phyloP scores from a whole-genome alignment of 2,113 vertebrate genomes.

The Morone chrysops region DNA sequence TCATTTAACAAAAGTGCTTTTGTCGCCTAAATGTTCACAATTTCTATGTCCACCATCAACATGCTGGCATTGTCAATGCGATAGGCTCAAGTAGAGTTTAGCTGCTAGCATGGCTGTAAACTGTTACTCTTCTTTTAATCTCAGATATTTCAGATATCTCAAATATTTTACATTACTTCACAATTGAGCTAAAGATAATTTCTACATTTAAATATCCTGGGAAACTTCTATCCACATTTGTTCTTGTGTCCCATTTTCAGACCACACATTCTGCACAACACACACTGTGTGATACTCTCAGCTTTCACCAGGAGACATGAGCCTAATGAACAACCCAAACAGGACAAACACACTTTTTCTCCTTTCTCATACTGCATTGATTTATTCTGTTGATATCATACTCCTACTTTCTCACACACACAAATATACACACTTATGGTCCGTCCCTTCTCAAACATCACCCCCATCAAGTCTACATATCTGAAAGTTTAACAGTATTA shows the following conservation, averaged over 20 bases:
- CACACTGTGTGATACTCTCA: conserved; percentile 56
- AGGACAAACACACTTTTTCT: conserved; percentile 70
- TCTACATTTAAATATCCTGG: conserved; percentile 46
- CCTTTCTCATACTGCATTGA: conserved; percentile 67
- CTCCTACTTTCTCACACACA: conserved; percentile 11
- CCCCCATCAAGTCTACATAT: conserved; percentile 30
- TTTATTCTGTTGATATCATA: conserved; percentile 65
- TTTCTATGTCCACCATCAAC: no score
- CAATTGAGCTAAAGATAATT: conserved; percentile 3
- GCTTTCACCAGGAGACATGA: conserved; percentile 73
- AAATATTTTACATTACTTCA: background rate
- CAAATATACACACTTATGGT: conserved; percentile 12
- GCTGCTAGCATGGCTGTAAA: background rate
- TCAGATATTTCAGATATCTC: no score
- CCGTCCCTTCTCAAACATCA: conserved; percentile 39
- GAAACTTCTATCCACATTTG: conserved; percentile 45
- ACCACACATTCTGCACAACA: conserved; percentile 52
- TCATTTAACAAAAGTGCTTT: background rate
- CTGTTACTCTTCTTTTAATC: no score
- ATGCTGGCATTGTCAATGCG: no score
- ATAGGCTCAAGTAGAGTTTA: no score
- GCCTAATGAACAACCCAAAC: conserved; percentile 68
- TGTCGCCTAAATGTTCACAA: background rate
- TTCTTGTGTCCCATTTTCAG: conserved; percentile 25
- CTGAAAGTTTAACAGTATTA: conserved; percentile 61